These are phyloP conservation scores for Hartigia nigra DNA, from an alignment of 2,888 invertebrate genomes.

Conservation along the genomic window DNA sequence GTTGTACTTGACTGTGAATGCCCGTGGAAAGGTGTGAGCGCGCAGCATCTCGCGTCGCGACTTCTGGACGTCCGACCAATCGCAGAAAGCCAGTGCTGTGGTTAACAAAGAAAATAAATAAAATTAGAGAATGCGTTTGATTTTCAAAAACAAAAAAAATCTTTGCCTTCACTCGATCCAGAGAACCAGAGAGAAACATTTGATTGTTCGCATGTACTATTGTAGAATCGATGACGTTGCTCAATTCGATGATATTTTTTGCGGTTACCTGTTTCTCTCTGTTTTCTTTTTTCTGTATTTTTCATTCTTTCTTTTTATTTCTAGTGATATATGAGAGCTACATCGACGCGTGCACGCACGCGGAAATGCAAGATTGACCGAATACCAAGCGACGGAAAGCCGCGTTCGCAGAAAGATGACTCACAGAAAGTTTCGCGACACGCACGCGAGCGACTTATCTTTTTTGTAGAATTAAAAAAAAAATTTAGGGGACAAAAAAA, in stretches of 20 bases:
- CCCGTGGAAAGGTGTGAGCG: conserved; percentile 71
- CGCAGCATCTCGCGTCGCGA: conserved; percentile 71
- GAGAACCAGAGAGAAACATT: not conserved
- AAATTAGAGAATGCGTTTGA: not conserved
- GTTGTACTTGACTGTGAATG: conserved; percentile 69
- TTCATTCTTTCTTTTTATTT: not conserved
- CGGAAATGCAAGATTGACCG: conserved; percentile 42
- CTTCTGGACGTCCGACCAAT: conserved; percentile 76
- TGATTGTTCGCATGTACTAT: not conserved
- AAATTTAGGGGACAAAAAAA: not conserved
- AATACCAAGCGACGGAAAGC: conserved; percentile 13
- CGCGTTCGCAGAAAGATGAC: conserved; percentile 42
- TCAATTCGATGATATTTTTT: not conserved
- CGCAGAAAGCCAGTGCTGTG: conserved; percentile 76
- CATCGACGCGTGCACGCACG: conserved; percentile 28
- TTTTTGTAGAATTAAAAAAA: not conserved
- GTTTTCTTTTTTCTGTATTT: not conserved
- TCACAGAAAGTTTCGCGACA: not conserved
- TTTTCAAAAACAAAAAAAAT: not conserved
- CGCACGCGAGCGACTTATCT: not conserved
- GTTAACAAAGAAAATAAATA: conserved; percentile 31
- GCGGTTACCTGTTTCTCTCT: not conserved
- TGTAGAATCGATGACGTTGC: not conserved
- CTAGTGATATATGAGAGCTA: conserved; percentile 21
- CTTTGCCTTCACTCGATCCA: not conserved